phyloP scores from a whole-genome alignment of 1,140 invertebrate species.

The Chironomus striatipennis region DNA sequence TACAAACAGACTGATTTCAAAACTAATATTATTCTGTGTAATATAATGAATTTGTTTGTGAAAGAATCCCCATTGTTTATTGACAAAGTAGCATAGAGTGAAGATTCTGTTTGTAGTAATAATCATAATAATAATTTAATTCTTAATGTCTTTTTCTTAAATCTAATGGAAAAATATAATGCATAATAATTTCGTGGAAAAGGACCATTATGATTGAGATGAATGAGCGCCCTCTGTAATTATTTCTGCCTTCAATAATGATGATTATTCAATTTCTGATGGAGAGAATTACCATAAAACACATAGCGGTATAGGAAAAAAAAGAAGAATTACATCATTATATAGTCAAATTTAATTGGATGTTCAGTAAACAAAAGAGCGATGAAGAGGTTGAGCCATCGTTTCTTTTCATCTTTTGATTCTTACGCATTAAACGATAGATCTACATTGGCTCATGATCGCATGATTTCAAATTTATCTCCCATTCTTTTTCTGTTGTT shows the following conservation, averaged over 20 bases:
- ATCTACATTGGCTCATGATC: slow-evolving; percentile 19
- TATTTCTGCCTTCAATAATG: neutral
- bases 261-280: slow-evolving; percentile 3
- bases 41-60: neutral
- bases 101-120: neutral
- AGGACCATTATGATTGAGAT: neutral
- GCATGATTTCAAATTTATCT: slow-evolving; percentile 4
- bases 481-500: no score
- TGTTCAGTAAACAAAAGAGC: neutral
- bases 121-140: slow-evolving; percentile 23
- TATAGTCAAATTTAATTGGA: neutral
- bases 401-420: neutral
- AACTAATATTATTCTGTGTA: neutral
- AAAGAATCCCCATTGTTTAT: slow-evolving; percentile 21
- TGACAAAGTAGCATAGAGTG: slow-evolving; percentile 17
- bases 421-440: slow-evolving; percentile 5
- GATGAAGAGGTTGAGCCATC: slow-evolving; percentile 11
- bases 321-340: neutral
- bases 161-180: neutral
- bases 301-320: neutral
- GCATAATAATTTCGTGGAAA: neutral
- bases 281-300: slow-evolving; percentile 6
- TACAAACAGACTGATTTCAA: neutral
- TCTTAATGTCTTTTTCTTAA: slow-evolving; percentile 11
- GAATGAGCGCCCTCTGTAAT: neutral